Evolutionary conservation across 2,797 vertebrate species (phyloP), one percentile per base, ranked within the genome.

Genomic region (Sebastes iracundus): DNA sequence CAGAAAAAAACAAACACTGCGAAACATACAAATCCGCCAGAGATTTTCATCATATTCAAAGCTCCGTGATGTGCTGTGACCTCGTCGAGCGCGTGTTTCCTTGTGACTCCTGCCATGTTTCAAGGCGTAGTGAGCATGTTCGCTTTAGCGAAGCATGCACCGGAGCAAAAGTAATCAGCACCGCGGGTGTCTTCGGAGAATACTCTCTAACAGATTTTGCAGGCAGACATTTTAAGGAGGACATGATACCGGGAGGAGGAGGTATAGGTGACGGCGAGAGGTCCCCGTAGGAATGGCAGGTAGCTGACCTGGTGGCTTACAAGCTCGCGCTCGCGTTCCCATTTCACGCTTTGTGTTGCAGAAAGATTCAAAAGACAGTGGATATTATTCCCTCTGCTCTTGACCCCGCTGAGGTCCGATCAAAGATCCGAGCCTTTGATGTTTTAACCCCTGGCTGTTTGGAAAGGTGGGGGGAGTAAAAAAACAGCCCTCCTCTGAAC

Each of bases 381-480:
- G 89, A 92, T 91, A 89, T 90, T 91, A 91, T 92, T 91, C 85
- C 85, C 89, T 88, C 63, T 70, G 78, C 87, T 87, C 82, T 73
- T 68, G 62, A 86, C 87, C 94, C 87, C 76, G 74, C 90, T 82
- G 90, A 85, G 94, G 92, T 93, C 89, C 90, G 88, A 95, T 95
- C 94, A 95, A 94, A 93, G 91, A 94, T 90, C 77, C n/a, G 18
- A 75, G 83, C 64, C 93, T 95, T 95, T 96, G 95, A 96, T 95
- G 93, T 93, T 94, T 96, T 95, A 96, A 95, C 95, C 93, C 93
- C 86, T 94, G 91, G 90, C 90, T 94, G 89, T 94, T 94, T 92
- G 79, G 81, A 79, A 18, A 20, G 63, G 1, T 12, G 27, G 27
- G 23, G 20, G 77, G 38, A 42, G 38, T 42, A 7, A 42, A 42